Evolutionary conservation across 2,113 vertebrate genomes (phyloP), one percentile per base, ranked within the genome.

Genomic region (Sapajus apella): DNA sequence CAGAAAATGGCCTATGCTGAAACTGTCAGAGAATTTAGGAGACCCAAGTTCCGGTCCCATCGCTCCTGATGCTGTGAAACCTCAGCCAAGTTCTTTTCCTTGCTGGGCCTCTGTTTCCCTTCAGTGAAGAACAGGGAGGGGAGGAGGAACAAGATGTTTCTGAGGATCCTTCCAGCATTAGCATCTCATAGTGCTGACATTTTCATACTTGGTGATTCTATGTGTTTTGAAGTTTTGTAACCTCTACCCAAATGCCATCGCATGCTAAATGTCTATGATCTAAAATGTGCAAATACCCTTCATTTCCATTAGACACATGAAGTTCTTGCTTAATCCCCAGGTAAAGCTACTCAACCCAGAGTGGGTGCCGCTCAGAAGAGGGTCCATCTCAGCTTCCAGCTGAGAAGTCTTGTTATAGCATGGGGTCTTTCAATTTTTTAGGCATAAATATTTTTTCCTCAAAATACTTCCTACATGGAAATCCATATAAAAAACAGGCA

Each of bases 71-170:
- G 82, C 91, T 58, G 14, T 58, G 87, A 55, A 56, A 84, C 40
- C 80, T n/a, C 47, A 18, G 21, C 72, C 90, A 43, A 64, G 80
- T 45, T 37, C 45, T 79, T 58, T 13, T n/a, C 21, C 32, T 87
- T 23, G 25, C 83, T 47, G 30, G 72, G 83, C 66, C 95, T 95
- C 64, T 50, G 75, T 90, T 93, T 87, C 87, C 77, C 79, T 90
- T 93, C 30, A 73, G 43, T 58, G 25, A 87, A 93, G 68, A 72
- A 23, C n/a, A 47, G 37, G 21, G 37, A 52, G 30, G 43, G 35
- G 47, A 0, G 17, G 8, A 23, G 6, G 52, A 37, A 21, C 45
- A 68, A 61, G 80, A 58, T 45, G 50, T 43, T 83, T 87, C 68
- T 89, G 56, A 87, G 91, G 90, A 91, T 58, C 68, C 40, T 86